Conservation (phyloP, 2,797 vertebrate genomes). For the Petrocephalus schoutedeni region DNA sequence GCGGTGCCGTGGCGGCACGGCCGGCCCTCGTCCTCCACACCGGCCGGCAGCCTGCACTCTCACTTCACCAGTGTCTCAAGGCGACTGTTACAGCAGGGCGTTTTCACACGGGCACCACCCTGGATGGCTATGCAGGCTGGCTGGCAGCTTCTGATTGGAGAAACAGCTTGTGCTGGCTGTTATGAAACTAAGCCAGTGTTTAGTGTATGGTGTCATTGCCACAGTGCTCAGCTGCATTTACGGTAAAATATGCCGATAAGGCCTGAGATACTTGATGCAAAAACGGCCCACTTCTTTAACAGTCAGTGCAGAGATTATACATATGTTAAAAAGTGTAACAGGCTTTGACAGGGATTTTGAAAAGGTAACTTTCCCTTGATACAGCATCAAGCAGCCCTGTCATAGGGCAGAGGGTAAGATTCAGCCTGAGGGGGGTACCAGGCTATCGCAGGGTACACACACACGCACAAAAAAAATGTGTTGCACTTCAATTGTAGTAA, state of each 20-base stretch:
- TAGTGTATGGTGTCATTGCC: neutral
- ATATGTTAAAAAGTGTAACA: slow-evolving; percentile 59
- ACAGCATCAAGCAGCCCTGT: slow-evolving; percentile 59
- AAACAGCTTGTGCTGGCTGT: neutral
- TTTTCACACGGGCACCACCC: slow-evolving; percentile 36
- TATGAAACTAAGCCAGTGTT: neutral
- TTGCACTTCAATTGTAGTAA: slow-evolving; percentile 80
- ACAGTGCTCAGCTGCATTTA: neutral
- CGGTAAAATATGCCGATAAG: neutral
- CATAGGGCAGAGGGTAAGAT: neutral
- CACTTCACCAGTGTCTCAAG: slow-evolving; percentile 50
- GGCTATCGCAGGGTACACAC: neutral
- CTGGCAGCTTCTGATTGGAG: neutral
- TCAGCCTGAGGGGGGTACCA: neutral
- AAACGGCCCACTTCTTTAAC: slow-evolving; percentile 45
- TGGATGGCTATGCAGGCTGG: neutral
- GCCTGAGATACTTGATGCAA: neutral
- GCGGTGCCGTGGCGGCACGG: slow-evolving; percentile 41
- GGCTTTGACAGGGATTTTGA: slow-evolving; percentile 56
- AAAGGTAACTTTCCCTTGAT: slow-evolving; percentile 74
- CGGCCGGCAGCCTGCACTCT: slow-evolving; percentile 32
- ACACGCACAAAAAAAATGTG: slow-evolving; percentile 56
- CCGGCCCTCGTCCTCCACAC: too few relatives aligned
- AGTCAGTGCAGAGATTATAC: slow-evolving; percentile 59
- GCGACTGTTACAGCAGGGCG: slow-evolving; percentile 28